Conservation (phyloP, 1,140 invertebrate genomes). For the Lasioglossum albipes region DNA sequence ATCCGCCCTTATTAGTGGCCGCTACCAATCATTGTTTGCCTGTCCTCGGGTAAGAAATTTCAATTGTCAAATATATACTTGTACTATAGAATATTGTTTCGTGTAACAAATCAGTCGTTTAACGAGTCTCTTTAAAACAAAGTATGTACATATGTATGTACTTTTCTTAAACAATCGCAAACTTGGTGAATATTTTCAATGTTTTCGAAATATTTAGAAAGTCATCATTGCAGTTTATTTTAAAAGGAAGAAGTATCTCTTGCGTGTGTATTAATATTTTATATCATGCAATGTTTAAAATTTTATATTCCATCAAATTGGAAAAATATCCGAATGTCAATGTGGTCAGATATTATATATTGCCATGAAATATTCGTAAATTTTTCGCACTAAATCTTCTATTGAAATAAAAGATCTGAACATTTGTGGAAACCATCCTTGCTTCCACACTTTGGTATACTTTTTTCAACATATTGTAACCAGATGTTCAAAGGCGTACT, state of each 20-base stretch:
- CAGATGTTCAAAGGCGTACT: constrained; percentile 16
- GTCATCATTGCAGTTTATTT: too few species aligned
- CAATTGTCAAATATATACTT: background rate
- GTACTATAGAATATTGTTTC: background rate
- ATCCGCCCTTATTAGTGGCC: constrained; percentile 76
- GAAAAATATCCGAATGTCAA: constrained; percentile 22
- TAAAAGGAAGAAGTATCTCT: too few species aligned
- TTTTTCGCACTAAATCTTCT: constrained; percentile 1
- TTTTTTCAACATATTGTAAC: constrained; percentile 18
- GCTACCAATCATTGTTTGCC: constrained; percentile 72
- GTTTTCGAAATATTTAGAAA: too few species aligned
- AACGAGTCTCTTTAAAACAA: background rate
- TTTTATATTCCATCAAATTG: too few species aligned
- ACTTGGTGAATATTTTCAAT: background rate
- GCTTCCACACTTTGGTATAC: background rate
- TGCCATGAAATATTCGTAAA: background rate
- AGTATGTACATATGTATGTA: too few species aligned
- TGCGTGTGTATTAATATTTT: too few species aligned
- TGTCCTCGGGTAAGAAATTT: constrained; percentile 69
- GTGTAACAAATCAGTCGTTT: background rate
- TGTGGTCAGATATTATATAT: background rate
- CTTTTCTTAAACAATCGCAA: background rate
- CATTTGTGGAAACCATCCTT: constrained; percentile 5
- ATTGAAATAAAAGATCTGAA: background rate
- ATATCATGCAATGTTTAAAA: too few species aligned